A percentile compares a stretch with the other conserved stretches of the same genome.
Evolutionary conservation across 2,888 invertebrate genomes (phyloP).

Genomic region (Nephrotoma guestfalica): DNA sequence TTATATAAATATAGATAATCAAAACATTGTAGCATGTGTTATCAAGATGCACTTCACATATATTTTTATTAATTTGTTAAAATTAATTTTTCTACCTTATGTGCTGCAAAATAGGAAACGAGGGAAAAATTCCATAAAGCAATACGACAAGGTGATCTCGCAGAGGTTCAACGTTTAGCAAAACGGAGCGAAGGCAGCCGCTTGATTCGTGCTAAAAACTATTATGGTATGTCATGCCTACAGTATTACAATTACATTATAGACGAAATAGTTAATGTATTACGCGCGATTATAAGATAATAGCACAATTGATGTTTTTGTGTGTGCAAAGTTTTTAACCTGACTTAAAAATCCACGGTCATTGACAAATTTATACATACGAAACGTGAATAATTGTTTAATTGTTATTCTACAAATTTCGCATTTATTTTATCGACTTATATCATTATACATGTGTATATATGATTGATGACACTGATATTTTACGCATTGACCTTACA

Average conservation of each 20-base stretch:
- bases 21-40: not conserved
- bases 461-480: not conserved
- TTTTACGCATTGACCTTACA: not conserved
- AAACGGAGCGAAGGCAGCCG: constrained; percentile 26
- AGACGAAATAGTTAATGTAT: not conserved
- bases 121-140: constrained; percentile 64
- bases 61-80: not conserved
- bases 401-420: not conserved
- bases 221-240: constrained; percentile 23
- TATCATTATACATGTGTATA: not conserved
- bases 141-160: constrained; percentile 48
- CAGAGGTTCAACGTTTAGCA: constrained; percentile 40
- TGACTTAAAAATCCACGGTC: not conserved
- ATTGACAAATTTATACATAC: not conserved
- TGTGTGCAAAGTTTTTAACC: not conserved
- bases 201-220: constrained; percentile 28
- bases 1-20: not conserved
- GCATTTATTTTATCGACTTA: not conserved
- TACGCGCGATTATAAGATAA: not conserved
- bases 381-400: not conserved
- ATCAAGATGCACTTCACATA: not conserved
- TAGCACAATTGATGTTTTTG: not conserved
- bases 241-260: not conserved
- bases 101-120: constrained; percentile 40
- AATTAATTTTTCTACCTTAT: not conserved